Evolutionary conservation across 2,113 vertebrate species (phyloP).

Genomic region (Gnathonemus longibarbis): DNA sequence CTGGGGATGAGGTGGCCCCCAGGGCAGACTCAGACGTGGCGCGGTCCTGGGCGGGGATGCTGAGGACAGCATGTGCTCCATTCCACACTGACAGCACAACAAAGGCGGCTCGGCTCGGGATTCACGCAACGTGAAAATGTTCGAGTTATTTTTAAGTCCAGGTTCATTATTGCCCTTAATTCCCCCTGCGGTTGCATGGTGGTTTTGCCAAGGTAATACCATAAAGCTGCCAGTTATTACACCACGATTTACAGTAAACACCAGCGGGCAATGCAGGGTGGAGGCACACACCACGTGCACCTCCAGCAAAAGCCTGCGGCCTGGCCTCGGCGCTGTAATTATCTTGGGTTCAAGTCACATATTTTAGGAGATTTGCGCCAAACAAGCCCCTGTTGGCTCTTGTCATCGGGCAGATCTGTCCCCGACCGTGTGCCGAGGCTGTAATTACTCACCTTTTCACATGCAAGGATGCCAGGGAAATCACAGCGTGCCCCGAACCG

Average conservation of each 20-base stretch:
- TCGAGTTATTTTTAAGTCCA: constrained; percentile 15
- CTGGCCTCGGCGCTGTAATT: not conserved
- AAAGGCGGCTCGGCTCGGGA: not conserved
- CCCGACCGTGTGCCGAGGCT: not conserved
- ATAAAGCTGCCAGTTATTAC: not conserved
- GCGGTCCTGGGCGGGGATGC: not conserved
- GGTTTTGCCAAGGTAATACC: constrained; percentile 1
- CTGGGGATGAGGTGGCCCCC: not conserved
- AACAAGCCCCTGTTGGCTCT: not conserved
- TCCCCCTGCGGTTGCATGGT: constrained; percentile 4
- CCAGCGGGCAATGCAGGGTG: not conserved
- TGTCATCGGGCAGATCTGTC: not conserved
- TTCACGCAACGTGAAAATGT: not conserved
- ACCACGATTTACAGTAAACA: constrained; percentile 5
- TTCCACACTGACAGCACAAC: not conserved
- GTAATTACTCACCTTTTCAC: not conserved
- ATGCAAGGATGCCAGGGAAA: not conserved
- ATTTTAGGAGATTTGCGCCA: not conserved
- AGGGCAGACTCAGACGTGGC: not conserved
- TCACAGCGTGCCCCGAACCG: not conserved
- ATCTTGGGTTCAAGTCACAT: not conserved
- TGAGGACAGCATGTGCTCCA: not conserved
- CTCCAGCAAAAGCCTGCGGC: not conserved
- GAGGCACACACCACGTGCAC: not conserved
- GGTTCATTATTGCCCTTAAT: not conserved